These are phyloP conservation scores for Beris chalybata DNA, from an alignment of 2,888 invertebrate species.

Conservation along the genomic window DNA sequence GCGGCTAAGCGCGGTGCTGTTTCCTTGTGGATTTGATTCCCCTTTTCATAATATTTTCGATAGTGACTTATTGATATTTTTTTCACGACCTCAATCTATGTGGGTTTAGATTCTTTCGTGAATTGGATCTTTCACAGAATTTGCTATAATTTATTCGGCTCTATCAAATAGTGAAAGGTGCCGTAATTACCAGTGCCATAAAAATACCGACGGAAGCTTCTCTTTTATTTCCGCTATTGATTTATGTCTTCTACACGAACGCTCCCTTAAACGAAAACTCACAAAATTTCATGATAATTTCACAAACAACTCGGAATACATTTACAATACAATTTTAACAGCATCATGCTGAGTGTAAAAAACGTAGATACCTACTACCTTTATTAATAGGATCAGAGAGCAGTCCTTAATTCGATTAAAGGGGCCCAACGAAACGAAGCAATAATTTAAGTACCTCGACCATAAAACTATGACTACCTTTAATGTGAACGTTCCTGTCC, in stretches of 20 bases:
- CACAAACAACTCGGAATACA: constrained; percentile 17
- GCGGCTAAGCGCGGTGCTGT: too few species aligned
- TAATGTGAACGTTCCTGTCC: neutral
- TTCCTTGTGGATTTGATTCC: too few species aligned
- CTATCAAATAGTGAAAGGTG: too few species aligned
- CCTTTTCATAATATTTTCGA: too few species aligned
- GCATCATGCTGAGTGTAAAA: constrained; percentile 24
- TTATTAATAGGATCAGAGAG: constrained; percentile 17
- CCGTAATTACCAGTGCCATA: too few species aligned
- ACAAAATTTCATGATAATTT: neutral
- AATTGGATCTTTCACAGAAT: too few species aligned
- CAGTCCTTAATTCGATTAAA: constrained; percentile 28
- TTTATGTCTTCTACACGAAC: constrained; percentile 30
- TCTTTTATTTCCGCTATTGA: constrained; percentile 1
- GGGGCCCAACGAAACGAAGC: constrained; percentile 19
- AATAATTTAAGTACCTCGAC: constrained; percentile 15
- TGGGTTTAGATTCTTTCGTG: too few species aligned
- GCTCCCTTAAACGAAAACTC: constrained; percentile 1
- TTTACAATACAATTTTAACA: constrained; percentile 28
- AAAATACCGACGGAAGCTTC: too few species aligned
- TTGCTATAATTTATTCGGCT: too few species aligned
- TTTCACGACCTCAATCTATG: too few species aligned
- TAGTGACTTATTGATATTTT: too few species aligned
- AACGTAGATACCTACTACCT: constrained; percentile 14
- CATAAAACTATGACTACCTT: constrained; percentile 31